Percentiles rank a stretch among this genome's conserved stretches.
These are phyloP conservation scores for Chloroclystis v-ata DNA, from an alignment of 2,888 invertebrate genomes.

Conservation along the genomic window DNA sequence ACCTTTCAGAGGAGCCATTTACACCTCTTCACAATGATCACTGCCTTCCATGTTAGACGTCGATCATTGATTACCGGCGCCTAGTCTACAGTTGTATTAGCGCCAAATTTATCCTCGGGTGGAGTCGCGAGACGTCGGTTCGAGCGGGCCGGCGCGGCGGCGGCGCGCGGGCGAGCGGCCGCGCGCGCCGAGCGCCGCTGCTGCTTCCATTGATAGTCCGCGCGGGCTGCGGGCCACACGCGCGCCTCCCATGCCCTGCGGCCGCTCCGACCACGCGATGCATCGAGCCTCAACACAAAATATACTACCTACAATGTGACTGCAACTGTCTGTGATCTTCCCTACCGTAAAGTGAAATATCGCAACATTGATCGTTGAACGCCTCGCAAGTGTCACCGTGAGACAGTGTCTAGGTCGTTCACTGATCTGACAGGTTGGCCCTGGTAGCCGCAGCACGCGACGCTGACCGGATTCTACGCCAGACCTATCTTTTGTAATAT, in stretches of 20 bases:
- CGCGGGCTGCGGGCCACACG: conserved; percentile 65
- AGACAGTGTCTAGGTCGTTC: conserved; percentile 67
- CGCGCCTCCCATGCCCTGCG: conserved; percentile 49
- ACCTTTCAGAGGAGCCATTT: conserved; percentile 22
- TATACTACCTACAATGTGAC: conserved; percentile 54
- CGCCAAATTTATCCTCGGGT: conserved; percentile 76
- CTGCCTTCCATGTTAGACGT: conserved; percentile 57
- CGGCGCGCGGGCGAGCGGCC: conserved; percentile 48
- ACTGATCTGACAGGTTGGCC: conserved; percentile 67
- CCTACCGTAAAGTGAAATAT: conserved; percentile 40
- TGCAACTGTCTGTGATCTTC: conserved; percentile 31
- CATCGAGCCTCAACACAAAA: conserved; percentile 43
- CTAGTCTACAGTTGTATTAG: conserved; percentile 67
- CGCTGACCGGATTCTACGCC: conserved; percentile 44
- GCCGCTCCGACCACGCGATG: conserved; percentile 41
- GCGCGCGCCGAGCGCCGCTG: conserved; percentile 36
- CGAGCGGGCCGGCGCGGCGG: conserved; percentile 44
- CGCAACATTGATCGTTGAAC: conserved; percentile 35
- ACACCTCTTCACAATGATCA: conserved; percentile 40
- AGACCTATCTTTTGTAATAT: conserved; percentile 37
- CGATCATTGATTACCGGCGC: conserved; percentile 73
- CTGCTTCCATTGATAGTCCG: conserved; percentile 67
- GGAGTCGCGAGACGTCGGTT: conserved; percentile 59
- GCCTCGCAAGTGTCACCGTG: conserved; percentile 44
- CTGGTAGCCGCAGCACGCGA: conserved; percentile 42